phyloP scores from a whole-genome alignment of 2,113 vertebrate genomes.

The Callocephalon fimbriatum region DNA sequence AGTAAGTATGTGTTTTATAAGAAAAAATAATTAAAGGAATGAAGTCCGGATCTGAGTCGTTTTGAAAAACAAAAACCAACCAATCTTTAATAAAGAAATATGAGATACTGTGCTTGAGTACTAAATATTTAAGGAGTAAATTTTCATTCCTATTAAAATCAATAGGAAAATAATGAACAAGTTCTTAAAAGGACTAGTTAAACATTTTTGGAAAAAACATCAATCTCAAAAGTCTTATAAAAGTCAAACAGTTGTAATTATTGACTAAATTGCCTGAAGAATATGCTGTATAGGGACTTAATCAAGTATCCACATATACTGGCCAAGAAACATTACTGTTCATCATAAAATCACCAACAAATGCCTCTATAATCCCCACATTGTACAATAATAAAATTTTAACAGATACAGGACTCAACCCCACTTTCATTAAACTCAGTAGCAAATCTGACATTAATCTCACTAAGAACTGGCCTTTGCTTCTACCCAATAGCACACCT shows the following conservation, averaged over 20 bases:
- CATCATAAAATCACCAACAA: conserved; percentile 4
- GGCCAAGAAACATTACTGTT: neutral
- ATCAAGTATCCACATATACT: neutral
- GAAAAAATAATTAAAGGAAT: neutral
- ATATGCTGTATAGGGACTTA: neutral
- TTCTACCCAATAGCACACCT: neutral
- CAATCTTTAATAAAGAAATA: neutral
- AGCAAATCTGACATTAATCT: neutral
- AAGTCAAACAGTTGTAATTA: neutral
- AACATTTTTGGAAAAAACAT: neutral
- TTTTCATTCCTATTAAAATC: neutral
- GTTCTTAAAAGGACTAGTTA: neutral
- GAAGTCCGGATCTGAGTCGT: neutral
- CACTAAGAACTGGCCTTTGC: neutral
- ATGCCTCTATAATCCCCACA: neutral
- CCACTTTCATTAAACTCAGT: neutral
- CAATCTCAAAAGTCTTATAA: neutral
- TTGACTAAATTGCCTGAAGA: neutral
- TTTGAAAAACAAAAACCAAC: neutral
- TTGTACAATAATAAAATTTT: neutral
- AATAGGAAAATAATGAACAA: neutral
- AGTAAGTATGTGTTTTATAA: neutral
- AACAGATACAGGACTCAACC: neutral
- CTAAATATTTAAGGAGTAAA: neutral
- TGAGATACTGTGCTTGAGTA: neutral